Evolutionary conservation across 2,113 vertebrate genomes (phyloP).

Genomic region (Malurus melanocephalus): DNA sequence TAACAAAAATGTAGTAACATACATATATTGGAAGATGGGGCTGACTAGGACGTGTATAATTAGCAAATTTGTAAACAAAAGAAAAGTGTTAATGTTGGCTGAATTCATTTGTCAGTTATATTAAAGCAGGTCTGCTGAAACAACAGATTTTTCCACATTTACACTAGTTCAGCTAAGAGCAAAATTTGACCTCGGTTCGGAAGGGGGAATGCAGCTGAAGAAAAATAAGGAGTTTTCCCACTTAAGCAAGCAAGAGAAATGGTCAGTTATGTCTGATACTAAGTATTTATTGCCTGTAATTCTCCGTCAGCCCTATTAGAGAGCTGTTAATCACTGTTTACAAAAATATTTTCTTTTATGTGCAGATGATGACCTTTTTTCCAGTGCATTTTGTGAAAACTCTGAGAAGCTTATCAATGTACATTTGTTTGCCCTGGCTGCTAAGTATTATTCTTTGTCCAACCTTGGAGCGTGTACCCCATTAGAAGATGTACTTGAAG

Average conservation of each 20-base stretch:
- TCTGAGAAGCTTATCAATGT: constrained; percentile 79
- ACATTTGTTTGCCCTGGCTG: constrained; percentile 74
- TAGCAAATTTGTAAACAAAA: neutral
- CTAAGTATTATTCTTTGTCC: constrained; percentile 78
- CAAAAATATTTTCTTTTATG: neutral
- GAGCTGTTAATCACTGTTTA: neutral
- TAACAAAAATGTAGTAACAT: neutral
- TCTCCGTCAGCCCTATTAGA: neutral
- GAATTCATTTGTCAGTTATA: neutral
- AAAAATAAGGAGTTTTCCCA: neutral
- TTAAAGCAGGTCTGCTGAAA: neutral
- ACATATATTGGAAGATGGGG: neutral
- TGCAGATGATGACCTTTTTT: constrained; percentile 57
- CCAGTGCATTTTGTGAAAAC: constrained; percentile 79
- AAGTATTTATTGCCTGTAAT: neutral
- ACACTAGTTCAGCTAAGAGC: neutral
- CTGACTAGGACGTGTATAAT: neutral
- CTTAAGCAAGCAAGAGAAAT: neutral
- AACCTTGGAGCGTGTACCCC: constrained; percentile 80
- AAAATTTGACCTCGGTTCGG: neutral
- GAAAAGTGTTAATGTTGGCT: neutral
- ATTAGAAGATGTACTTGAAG: constrained; percentile 76
- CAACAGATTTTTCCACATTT: neutral
- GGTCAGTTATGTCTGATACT: neutral
- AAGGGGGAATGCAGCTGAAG: neutral